Evolutionary conservation across 2,113 vertebrate species (phyloP), one percentile per base, ranked within the genome.

Genomic region (Microcebus ravelobensis): DNA sequence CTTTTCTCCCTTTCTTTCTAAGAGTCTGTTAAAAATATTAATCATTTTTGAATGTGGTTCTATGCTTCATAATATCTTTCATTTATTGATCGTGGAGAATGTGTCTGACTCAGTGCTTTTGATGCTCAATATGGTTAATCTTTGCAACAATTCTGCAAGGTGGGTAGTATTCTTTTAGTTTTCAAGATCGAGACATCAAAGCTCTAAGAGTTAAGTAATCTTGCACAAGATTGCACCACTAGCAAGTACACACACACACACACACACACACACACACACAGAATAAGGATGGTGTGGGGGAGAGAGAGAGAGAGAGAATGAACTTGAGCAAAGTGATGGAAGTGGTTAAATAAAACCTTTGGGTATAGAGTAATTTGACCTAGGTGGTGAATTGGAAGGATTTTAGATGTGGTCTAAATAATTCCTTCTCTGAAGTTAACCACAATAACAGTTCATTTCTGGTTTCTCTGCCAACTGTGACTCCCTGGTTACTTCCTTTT

Each of bases 361-460:
- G 96, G 57, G 50, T 86, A 50, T 71, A 73, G 87, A 90, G 96
- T 97, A 97, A 97, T 95, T 93, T 97, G 97, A 97, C 95, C 96
- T 97, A 81, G 93, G 89, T 96, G 91, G 95, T 94, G 91, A 95
- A 80, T 91, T 95, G 93, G 61, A 45, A 95, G 71, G 88, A 42
- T 96, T 95, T 97, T 97, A 93, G 90, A 97, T 97, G 96, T 97
- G 96, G 93, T 97, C 96, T 95, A 73, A 96, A 71, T 96, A 97
- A 97, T 97, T 93, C 81, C 81, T 90, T 85, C 94, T 97, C 97
- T 97, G 96, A 97, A 97, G 96, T 92, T 92, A 96, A 94, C 94
- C 97, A 96, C 90, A 97, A 73, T 96, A 95, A 92, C 96, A 96
- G 92, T 95, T 88, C 95, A 85, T 90, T 96, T 90, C 92, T 95